Evolutionary conservation across 2,797 vertebrate genomes (phyloP), one percentile per base, ranked within the genome.

Genomic region (Furcifer pardalis): DNA sequence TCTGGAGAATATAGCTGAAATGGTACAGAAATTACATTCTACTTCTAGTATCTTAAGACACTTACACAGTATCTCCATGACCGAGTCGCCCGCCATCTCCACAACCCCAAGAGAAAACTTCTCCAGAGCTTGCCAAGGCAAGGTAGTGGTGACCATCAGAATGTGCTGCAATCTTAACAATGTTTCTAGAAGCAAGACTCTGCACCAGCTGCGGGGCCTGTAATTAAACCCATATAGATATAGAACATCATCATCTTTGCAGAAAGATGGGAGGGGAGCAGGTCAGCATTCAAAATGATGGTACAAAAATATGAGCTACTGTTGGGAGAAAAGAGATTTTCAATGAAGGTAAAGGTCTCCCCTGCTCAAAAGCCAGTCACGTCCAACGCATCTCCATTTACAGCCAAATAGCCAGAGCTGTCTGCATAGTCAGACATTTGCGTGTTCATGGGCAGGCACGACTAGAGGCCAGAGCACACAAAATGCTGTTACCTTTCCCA

Each of bases 101-200:
- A 73, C 98, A 99, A 73, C 99, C 99, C 99, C 99, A 99, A 78
- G 99, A 99, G 91, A 98, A 99, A 88, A 99, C 97, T 94, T 99
- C 98, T 65, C 98, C 98, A 1, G 97, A 98, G 81, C 97, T 96
- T 4, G 99, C 98, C 92, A 99, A 95, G 66, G 98, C 98, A 91
- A 99, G 92, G 84, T 98, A 98, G 91, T 99, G 99, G 93, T 99
- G 98, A 2, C 99, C 98, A 77, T 99, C 98, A 27, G 99, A 98
- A 91, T 99, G 99, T 71, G 98, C 97, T 13, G 98, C 97, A n/a
- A 99, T 97, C 94, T 98, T 99, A 89, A 97, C 92, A 65, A 99
- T 98, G 93, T 99, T 99, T 84, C 97, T 97, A 86, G 97, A 98
- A 87, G 97, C 97, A 79, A 99, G 96, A 74, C 97, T 95, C 60